Evolutionary conservation across 2,113 vertebrate genomes (phyloP).

Genomic region (Seriola aureovittata): DNA sequence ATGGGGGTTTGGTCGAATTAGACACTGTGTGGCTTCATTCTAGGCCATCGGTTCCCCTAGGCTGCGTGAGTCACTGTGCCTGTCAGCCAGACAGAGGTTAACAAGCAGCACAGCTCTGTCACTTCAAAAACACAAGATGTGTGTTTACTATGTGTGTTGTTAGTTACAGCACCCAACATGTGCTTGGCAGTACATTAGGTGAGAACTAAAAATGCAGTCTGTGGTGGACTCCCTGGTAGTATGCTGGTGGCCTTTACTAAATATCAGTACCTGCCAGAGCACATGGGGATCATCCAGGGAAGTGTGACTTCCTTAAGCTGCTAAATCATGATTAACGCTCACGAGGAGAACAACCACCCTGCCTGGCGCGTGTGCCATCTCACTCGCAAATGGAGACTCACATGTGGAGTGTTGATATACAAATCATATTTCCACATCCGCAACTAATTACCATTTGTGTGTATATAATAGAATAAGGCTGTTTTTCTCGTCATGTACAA

Average conservation of each 20-base stretch:
- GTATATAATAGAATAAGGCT: neutral
- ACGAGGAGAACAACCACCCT: conserved; percentile 67
- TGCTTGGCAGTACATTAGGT: conserved; percentile 1
- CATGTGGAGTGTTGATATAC: conserved; percentile 21
- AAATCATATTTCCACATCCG: conserved; percentile 7
- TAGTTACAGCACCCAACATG: conserved; percentile 4
- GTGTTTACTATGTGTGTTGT: neutral
- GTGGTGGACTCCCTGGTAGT: conserved; percentile 2
- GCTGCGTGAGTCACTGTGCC: conserved; percentile 31
- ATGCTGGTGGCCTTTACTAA: conserved; percentile 42
- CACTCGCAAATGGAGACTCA: conserved; percentile 9
- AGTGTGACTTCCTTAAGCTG: conserved; percentile 81
- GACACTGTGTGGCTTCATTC: conserved; percentile 8
- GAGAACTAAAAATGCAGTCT: neutral
- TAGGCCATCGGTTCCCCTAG: conserved; percentile 22
- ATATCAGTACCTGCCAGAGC: conserved; percentile 51
- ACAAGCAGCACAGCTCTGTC: conserved; percentile 21
- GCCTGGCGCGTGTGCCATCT: conserved; percentile 9
- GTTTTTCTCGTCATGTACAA: neutral
- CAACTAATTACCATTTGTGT: neutral
- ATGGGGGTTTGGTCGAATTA: neutral
- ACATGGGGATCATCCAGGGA: conserved; percentile 76
- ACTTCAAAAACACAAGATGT: conserved; percentile 50
- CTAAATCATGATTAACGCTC: conserved; percentile 75
- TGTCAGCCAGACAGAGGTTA: conserved; percentile 29